Evolutionary conservation across 2,888 invertebrate genomes (phyloP).

Genomic region (Theristus sp.): DNA sequence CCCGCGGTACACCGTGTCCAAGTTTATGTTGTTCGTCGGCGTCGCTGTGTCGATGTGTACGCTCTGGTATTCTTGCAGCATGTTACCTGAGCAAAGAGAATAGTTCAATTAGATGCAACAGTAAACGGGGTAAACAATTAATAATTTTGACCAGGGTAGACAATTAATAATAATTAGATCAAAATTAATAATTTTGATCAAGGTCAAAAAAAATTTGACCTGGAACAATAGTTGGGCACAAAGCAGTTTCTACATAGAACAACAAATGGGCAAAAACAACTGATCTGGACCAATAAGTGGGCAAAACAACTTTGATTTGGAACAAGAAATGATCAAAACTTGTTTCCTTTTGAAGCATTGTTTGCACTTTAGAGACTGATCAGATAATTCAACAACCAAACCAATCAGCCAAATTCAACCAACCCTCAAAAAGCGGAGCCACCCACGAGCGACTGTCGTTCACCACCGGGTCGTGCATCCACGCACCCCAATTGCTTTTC

Average conservation of each 20-base stretch:
- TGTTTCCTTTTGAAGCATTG: no score
- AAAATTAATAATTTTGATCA: no score
- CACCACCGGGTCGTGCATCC: conserved; percentile 5
- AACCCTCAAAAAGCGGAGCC: background rate
- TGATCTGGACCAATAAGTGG: no score
- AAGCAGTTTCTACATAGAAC: no score
- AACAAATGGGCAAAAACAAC: background rate
- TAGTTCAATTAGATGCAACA: background rate
- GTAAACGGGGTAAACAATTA: background rate
- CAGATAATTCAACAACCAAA: background rate
- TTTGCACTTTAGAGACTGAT: background rate
- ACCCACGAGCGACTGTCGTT: background rate
- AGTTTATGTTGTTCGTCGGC: background rate
- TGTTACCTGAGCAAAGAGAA: background rate
- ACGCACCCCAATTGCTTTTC: background rate
- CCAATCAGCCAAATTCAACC: background rate
- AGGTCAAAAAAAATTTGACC: no score
- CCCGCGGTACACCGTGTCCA: conserved; percentile 37
- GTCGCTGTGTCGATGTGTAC: background rate
- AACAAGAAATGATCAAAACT: background rate
- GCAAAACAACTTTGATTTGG: background rate
- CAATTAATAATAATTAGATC: no score
- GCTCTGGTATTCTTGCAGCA: background rate
- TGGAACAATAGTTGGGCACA: no score
- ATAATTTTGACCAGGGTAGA: background rate